Evolutionary conservation across 2,888 invertebrate species (phyloP).

Genomic region (Luperina testacea): DNA sequence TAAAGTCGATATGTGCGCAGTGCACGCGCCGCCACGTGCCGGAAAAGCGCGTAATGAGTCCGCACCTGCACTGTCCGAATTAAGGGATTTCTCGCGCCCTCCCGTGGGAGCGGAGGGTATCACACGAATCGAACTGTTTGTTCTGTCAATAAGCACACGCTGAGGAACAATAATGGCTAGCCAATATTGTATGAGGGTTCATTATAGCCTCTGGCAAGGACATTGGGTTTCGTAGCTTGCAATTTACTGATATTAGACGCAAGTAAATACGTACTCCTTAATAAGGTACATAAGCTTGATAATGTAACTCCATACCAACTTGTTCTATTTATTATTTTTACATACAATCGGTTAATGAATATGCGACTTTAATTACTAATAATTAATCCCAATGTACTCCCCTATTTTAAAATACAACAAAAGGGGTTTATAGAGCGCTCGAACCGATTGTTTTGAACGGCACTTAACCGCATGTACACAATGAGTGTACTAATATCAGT

Average conservation of each 20-base stretch:
- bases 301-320: background rate
- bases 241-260: constrained; percentile 58
- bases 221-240: constrained; percentile 70
- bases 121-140: constrained; percentile 80
- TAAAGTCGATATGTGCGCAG: constrained; percentile 72
- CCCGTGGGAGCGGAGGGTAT: constrained; percentile 86
- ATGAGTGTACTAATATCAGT: constrained; percentile 78
- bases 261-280: constrained; percentile 8
- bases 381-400: background rate
- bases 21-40: constrained; percentile 87
- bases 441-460: constrained; percentile 72
- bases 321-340: background rate
- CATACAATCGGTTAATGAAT: background rate
- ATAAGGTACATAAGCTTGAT: background rate
- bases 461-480: constrained; percentile 78
- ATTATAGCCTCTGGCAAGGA: constrained; percentile 70
- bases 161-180: constrained; percentile 79
- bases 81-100: constrained; percentile 90
- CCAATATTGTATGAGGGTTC: constrained; percentile 73
- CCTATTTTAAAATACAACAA: background rate
- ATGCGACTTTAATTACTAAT: constrained; percentile 17
- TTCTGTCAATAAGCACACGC: constrained; percentile 83
- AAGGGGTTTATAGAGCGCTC: constrained; percentile 55
- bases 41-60: constrained; percentile 88
- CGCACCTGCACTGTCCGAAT: constrained; percentile 88